Evolutionary conservation across 2,113 vertebrate genomes (phyloP), one percentile per base, ranked within the genome.

Genomic region (Nestor notabilis): DNA sequence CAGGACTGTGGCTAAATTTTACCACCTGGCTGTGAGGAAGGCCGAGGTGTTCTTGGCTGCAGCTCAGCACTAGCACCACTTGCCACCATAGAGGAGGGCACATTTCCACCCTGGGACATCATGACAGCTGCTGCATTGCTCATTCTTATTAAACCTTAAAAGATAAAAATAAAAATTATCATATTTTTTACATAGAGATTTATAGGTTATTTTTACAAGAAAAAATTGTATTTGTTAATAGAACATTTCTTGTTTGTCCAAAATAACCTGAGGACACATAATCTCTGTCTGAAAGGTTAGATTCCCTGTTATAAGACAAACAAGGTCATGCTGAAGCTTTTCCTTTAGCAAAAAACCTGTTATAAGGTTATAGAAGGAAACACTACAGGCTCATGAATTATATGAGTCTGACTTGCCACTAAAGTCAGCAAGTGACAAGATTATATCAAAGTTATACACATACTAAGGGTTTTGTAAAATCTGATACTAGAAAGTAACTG

Each of bases 1-100:
- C 39, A 80, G 44, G 23, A 78, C 29, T 65, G 37, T 35, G 63
- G 78, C 17, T 65, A 53, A 43, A 39, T 63, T 50, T 95, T 69
- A 95, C 84, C 98, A 99, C 99, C 99, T 98, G 99, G 98, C 95
- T 99, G 99, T 80, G 98, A 98, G 88, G 98, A 93, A 89, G 99
- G 99, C 94, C 99, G 99, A 79, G 98, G 98, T 90, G 98, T 96
- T 93, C 99, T 99, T 65, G 99, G 98, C 85, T 99, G 99, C 96
- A 99, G 98, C 90, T 99, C 99, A 97, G 98, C 98, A 97, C 97
- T 98, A 96, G 98, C 97, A 87, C 99, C 98, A 66, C 98, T 97
- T 83, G 98, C 97, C 97, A 99, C 98, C 94, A 99, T 98, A 81
- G 99, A 98, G 76, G 98, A 98, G 70, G 99, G 95, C 95, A 99